These are phyloP conservation scores for Caracal caracal DNA, from an alignment of 2,113 vertebrate species.

Conservation along the genomic window DNA sequence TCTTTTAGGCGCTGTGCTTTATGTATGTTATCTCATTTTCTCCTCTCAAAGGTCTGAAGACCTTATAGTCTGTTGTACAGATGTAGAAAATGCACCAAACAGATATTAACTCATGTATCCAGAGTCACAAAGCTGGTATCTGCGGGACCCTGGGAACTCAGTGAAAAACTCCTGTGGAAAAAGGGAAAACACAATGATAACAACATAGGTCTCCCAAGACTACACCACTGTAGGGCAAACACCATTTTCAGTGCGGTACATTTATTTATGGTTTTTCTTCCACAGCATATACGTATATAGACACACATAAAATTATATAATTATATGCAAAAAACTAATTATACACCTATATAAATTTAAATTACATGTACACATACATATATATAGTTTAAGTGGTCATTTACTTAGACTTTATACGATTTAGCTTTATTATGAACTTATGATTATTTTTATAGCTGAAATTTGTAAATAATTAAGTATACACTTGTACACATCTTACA, in stretches of 20 bases:
- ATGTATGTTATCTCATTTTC: neutral
- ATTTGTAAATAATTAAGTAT: neutral
- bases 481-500: neutral
- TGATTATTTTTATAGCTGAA: neutral
- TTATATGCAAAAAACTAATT: neutral
- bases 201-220: neutral
- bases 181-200: neutral
- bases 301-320: neutral
- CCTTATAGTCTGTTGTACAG: neutral
- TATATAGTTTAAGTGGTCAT: neutral
- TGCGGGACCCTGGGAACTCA: neutral
- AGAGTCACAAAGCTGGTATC: neutral
- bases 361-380: neutral
- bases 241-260: neutral
- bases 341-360: neutral
- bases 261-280: neutral
- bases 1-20: neutral
- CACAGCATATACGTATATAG: neutral
- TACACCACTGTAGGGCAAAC: neutral
- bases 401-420: neutral
- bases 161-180: neutral
- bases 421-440: neutral
- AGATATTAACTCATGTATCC: neutral
- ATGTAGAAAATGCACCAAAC: neutral
- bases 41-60: neutral